Percentiles rank a stretch among this genome's conserved stretches.
These are phyloP conservation scores for Gambusia holbrooki DNA, from an alignment of 2,113 vertebrate species.

Conservation along the genomic window DNA sequence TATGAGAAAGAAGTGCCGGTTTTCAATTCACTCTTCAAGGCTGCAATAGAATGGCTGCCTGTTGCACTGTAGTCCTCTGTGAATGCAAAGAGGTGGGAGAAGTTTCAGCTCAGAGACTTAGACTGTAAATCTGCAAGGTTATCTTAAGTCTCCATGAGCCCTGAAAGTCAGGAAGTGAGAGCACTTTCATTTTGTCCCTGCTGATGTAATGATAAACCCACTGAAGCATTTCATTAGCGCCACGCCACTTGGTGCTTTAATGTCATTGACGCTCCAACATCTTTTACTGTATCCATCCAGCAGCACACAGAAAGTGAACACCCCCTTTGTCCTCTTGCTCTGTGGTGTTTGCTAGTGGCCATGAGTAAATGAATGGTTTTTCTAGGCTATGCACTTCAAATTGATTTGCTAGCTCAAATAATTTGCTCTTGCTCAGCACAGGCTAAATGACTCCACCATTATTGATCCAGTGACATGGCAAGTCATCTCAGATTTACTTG, in stretches of 20 bases:
- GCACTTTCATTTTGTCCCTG: constrained; percentile 59
- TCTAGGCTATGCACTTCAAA: constrained; percentile 63
- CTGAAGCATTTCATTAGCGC: constrained; percentile 73
- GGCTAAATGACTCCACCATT: constrained; percentile 74
- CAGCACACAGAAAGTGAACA: constrained; percentile 45
- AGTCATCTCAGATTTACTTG: constrained; percentile 65
- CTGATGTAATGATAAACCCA: constrained; percentile 75
- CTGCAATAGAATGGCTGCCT: constrained; percentile 43
- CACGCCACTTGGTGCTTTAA: constrained; percentile 64
- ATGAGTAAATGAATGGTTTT: constrained; percentile 73
- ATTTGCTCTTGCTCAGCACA: constrained; percentile 75
- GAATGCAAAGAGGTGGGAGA: constrained; percentile 50
- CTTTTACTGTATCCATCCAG: constrained; percentile 68
- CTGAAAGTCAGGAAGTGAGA: constrained; percentile 69
- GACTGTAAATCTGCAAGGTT: constrained; percentile 73
- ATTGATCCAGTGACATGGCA: constrained; percentile 75
- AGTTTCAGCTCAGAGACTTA: constrained; percentile 56
- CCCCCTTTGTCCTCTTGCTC: constrained; percentile 50
- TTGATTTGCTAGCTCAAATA: constrained; percentile 79
- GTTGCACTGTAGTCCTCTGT: constrained; percentile 36
- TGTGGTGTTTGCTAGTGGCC: constrained; percentile 58
- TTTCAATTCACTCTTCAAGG: constrained; percentile 53
- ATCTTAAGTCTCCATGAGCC: constrained; percentile 57
- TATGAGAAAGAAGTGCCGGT: constrained; percentile 33
- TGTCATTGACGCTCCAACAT: constrained; percentile 64